Base-by-base conservation (phyloP, 2,113 vertebrate species). In the Cochlearius cochlearius region DNA sequence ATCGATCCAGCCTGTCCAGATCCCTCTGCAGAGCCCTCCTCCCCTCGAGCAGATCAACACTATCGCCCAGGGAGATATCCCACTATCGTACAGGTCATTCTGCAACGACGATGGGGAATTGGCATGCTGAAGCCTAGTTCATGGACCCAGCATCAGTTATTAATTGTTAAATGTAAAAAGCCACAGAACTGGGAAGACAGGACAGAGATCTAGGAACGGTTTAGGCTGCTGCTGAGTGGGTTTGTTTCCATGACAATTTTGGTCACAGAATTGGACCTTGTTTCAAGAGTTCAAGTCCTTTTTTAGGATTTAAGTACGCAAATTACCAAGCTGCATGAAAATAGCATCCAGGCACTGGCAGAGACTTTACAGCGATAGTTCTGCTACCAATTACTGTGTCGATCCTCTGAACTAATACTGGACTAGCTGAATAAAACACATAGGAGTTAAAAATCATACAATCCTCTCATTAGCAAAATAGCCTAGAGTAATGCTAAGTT, bases 201-300 rank as follows among this genome's bases (percentile, higher is more conserved):
- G 23, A 62, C 16, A 80, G 50, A 88, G 59, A 62, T 9, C 38
- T 69, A 69, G 41, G 63, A 94, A 58, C 2, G 4, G 25, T 32
- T 76, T 12, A 83, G 59, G 75, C 63, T 94, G 59, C 39, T 73
- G 21, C 41, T 83, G 75, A 68, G 75, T 29, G 25, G 8, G 50
- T 47, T 84, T 92, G 79, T 94, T 91, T 91, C 91, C 68, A 80
- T 59, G 76, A 92, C 76, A 83, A 81, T 91, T 77, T 84, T 91
- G 83, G 93, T 71, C 41, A 95, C 63, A 49, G 59, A 84, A 74
- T 3, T 12, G 2, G 43, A 94, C 50, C 68, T 68, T 69, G n/a
- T 62, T 94, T 91, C 86, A 92, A 76, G 38, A 82, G 86, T 84
- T 94, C 83, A 92, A 90, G 53, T 88, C 39, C 14, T 64, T 94